Percentiles rank a stretch among this genome's conserved stretches.
Conservation (phyloP, 2,113 vertebrate genomes). For the Otocyon megalotis region DNA sequence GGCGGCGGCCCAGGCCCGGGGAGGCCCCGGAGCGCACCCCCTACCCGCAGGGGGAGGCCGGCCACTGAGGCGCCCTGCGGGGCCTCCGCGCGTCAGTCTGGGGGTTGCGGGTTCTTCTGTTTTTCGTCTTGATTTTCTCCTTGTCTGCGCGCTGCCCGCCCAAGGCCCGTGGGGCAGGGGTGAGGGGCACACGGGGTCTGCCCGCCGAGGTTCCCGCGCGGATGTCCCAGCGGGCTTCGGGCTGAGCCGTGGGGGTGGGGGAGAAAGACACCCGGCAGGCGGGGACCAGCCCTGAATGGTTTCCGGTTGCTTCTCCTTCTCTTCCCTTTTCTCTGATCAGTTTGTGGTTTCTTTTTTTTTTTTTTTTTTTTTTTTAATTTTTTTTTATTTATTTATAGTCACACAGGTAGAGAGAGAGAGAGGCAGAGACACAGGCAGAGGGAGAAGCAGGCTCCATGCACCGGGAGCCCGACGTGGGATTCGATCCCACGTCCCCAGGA, state of each 20-base stretch:
- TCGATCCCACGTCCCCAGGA: too few relatives aligned
- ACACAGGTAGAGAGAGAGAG: too few relatives aligned
- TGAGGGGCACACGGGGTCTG: background rate
- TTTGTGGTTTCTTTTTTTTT: too few relatives aligned
- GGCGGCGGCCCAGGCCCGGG: background rate
- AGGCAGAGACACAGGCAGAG: too few relatives aligned
- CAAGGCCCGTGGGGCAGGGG: background rate
- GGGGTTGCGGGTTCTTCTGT: background rate
- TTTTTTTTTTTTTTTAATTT: too few relatives aligned
- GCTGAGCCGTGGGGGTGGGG: background rate
- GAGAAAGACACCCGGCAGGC: background rate
- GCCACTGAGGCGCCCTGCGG: conserved; percentile 58
- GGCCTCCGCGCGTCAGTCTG: background rate
- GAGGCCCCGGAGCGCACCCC: conserved; percentile 66
- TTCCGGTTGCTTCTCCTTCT: conserved; percentile 14
- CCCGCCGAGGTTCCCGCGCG: background rate
- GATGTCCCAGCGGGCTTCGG: conserved; percentile 25
- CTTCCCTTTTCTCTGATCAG: background rate
- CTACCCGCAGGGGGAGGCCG: conserved; percentile 80
- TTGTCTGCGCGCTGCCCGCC: background rate
- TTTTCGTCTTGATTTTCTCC: background rate
- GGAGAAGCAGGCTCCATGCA: too few relatives aligned
- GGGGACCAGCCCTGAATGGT: background rate
- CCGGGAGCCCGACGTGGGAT: too few relatives aligned
- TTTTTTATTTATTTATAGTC: too few relatives aligned